A percentile compares a stretch with the other conserved stretches of the same genome.
Evolutionary conservation across 2,888 invertebrate genomes (phyloP).

Genomic region (Ophraella communa): DNA sequence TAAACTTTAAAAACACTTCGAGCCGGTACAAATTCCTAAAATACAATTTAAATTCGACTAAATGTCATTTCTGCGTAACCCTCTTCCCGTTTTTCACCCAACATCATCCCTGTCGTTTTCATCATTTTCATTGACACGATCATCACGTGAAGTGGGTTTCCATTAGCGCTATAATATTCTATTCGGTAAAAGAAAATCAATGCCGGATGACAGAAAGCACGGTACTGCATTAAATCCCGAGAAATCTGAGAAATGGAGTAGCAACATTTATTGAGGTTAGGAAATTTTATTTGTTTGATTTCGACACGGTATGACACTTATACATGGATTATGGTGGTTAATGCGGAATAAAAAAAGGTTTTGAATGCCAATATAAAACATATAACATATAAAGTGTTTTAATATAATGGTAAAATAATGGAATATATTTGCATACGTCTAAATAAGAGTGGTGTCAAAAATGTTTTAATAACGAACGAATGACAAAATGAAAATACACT

Average conservation of each 20-base stretch:
- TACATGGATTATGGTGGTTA: not conserved
- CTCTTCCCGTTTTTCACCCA: slow-evolving; percentile 16
- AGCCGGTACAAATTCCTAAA: not conserved
- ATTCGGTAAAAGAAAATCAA: slow-evolving; percentile 42
- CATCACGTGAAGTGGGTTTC: slow-evolving; percentile 46
- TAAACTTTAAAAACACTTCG: not conserved
- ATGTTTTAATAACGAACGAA: no score
- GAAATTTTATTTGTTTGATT: slow-evolving; percentile 4
- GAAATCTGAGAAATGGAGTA: slow-evolving; percentile 7
- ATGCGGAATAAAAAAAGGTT: not conserved
- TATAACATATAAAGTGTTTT: not conserved
- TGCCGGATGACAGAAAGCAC: slow-evolving; percentile 26
- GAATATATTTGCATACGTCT: no score
- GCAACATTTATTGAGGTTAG: slow-evolving; percentile 17
- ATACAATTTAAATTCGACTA: not conserved
- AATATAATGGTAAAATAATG: no score
- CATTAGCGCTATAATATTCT: slow-evolving; percentile 44
- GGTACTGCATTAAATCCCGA: slow-evolving; percentile 21
- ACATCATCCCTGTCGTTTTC: slow-evolving; percentile 29
- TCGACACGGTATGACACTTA: not conserved
- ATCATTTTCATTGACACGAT: slow-evolving; percentile 44
- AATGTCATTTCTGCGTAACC: slow-evolving; percentile 14
- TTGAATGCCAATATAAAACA: not conserved
- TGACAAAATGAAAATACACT: no score
- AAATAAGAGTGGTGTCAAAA: no score